A percentile compares a stretch with the other conserved stretches of the same genome.
Conservation (phyloP, 2,113 vertebrate genomes). For the Halcyon malimbica region DNA sequence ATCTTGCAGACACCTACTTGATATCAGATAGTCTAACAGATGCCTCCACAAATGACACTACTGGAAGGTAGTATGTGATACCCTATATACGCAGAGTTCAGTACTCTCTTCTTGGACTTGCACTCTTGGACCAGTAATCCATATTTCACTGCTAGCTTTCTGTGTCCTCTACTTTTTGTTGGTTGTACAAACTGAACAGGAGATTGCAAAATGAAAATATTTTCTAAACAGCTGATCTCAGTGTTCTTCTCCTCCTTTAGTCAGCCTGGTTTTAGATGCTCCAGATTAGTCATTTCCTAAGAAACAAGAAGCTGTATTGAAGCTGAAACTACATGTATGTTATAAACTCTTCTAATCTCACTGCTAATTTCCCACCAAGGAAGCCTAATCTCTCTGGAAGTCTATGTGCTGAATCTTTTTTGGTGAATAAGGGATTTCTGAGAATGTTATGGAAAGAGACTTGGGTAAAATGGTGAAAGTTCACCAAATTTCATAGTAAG, state of each 20-base stretch:
- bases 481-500: not conserved
- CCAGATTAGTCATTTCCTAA: rapidly evolving
- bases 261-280: not conserved
- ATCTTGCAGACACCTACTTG: not conserved
- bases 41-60: not conserved
- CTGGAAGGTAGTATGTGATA: not conserved
- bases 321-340: not conserved
- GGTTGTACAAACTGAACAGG: not conserved
- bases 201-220: not conserved
- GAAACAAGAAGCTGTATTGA: not conserved
- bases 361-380: not conserved
- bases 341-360: not conserved
- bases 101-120: not conserved
- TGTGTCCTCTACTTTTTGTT: not conserved
- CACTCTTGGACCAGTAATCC: not conserved
- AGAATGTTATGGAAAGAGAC: not conserved
- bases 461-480: not conserved
- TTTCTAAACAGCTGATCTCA: not conserved
- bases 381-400: not conserved
- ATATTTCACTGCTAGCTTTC: not conserved
- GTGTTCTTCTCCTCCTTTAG: not conserved
- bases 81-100: not conserved
- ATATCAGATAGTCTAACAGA: not conserved
- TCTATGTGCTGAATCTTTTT: not conserved
- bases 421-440: not conserved